Evolutionary conservation across 1,140 invertebrate species (phyloP).

Genomic region (Eulimnadia texana): DNA sequence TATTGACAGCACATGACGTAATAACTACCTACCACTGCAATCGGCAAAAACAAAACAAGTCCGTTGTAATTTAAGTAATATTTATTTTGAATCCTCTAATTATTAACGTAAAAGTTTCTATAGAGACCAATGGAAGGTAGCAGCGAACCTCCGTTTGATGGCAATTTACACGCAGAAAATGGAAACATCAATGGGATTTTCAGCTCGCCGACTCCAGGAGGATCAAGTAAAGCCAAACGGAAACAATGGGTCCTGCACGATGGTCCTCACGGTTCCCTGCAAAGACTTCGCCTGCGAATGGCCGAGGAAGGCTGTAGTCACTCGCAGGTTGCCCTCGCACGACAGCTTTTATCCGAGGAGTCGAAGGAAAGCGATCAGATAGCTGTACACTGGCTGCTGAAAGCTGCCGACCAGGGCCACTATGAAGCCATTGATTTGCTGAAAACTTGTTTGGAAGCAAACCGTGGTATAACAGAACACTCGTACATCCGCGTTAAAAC

Average conservation of each 20-base stretch:
- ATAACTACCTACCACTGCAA: too few species aligned
- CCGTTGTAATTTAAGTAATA: too few species aligned
- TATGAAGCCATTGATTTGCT: slow-evolving; percentile 8
- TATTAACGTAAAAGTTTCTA: too few species aligned
- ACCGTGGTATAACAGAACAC: slow-evolving; percentile 8
- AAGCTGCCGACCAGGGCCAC: slow-evolving; percentile 13
- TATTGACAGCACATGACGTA: too few species aligned
- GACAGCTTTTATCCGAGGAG: slow-evolving; percentile 11
- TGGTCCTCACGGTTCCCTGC: slow-evolving; percentile 12
- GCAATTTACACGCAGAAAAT: background rate
- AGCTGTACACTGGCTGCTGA: slow-evolving; percentile 13
- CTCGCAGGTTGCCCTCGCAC: slow-evolving; percentile 9
- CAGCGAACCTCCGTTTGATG: too few species aligned
- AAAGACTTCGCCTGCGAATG: slow-evolving; percentile 12
- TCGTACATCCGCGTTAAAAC: slow-evolving; percentile 4
- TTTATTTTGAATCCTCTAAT: too few species aligned
- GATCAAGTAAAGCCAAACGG: background rate
- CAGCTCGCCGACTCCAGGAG: background rate
- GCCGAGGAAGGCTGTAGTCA: slow-evolving; percentile 14
- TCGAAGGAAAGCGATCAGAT: slow-evolving; percentile 12
- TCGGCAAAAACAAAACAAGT: too few species aligned
- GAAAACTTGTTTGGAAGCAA: slow-evolving; percentile 10
- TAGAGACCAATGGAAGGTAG: too few species aligned
- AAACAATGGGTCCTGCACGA: slow-evolving; percentile 12
- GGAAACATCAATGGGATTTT: background rate